A percentile compares a stretch with the other conserved stretches of the same genome.
These are phyloP conservation scores for Campylomormyrus tamandua DNA, from an alignment of 2,113 vertebrate genomes.

Conservation along the genomic window DNA sequence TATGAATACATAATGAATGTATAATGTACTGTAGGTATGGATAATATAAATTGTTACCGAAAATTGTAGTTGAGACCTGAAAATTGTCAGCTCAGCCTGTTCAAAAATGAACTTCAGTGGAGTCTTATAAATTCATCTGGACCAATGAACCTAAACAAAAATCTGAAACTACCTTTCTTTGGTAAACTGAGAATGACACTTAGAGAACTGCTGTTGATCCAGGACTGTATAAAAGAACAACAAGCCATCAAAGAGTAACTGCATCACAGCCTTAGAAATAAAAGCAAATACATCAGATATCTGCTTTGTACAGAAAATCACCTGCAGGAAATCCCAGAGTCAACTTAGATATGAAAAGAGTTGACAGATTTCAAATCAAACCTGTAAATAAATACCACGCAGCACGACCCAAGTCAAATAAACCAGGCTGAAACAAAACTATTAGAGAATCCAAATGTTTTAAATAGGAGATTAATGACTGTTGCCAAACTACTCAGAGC, in stretches of 20 bases:
- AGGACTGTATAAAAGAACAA: background rate
- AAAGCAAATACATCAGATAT: background rate
- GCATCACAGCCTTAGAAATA: background rate
- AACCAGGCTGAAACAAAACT: background rate
- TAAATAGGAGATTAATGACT: background rate
- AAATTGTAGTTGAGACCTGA: background rate
- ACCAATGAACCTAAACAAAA: background rate
- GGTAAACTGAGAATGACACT: background rate
- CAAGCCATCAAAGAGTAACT: background rate
- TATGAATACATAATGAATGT: background rate
- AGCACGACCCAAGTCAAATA: background rate
- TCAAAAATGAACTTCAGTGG: background rate
- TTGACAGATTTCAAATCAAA: background rate
- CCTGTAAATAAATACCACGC: background rate
- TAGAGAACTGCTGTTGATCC: background rate
- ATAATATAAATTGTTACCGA: background rate
- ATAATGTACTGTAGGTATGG: background rate
- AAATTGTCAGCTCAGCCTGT: background rate
- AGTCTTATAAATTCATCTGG: background rate
- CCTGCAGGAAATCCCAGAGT: background rate
- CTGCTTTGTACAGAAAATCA: background rate
- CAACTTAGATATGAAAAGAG: background rate
- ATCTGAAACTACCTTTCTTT: background rate
- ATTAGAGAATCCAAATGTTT: background rate
- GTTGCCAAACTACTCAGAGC: background rate